Evolutionary conservation across 2,797 vertebrate species (phyloP).

Genomic region (Rhinogobio ventralis): DNA sequence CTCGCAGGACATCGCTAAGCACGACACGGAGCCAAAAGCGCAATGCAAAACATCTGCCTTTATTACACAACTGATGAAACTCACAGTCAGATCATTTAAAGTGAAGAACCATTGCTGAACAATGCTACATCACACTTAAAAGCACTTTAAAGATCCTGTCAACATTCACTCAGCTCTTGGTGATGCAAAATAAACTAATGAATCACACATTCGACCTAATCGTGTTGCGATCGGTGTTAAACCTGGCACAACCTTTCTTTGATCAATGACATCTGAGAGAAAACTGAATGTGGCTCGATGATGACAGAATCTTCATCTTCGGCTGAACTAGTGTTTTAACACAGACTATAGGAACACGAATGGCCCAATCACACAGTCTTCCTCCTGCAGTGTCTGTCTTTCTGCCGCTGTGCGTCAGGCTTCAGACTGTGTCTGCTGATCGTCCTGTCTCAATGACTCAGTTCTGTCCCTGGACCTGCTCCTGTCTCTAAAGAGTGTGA

Average conservation of each 20-base stretch:
- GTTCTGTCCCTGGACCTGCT: slow-evolving; percentile 83
- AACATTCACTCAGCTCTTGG: too few relatives aligned
- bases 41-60: slow-evolving; percentile 15
- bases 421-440: slow-evolving; percentile 26
- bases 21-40: neutral
- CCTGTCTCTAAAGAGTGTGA: slow-evolving; percentile 84
- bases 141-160: too few relatives aligned
- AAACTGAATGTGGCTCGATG: too few relatives aligned
- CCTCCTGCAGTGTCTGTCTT: slow-evolving; percentile 76
- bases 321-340: slow-evolving; percentile 6
- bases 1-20: neutral
- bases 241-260: neutral
- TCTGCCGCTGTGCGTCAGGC: slow-evolving; percentile 66
- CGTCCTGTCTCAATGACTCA: slow-evolving; percentile 71
- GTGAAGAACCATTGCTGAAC: neutral
- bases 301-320: neutral
- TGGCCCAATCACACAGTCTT: slow-evolving; percentile 60
- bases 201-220: neutral
- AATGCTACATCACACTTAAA: neutral
- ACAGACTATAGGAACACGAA: neutral
- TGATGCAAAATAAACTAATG: neutral
- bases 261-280: too few relatives aligned
- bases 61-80: slow-evolving; percentile 14
- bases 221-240: neutral
- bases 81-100: neutral